Base-by-base conservation (phyloP, 2,113 vertebrate species). In the Erythrolamprus reginae region DNA sequence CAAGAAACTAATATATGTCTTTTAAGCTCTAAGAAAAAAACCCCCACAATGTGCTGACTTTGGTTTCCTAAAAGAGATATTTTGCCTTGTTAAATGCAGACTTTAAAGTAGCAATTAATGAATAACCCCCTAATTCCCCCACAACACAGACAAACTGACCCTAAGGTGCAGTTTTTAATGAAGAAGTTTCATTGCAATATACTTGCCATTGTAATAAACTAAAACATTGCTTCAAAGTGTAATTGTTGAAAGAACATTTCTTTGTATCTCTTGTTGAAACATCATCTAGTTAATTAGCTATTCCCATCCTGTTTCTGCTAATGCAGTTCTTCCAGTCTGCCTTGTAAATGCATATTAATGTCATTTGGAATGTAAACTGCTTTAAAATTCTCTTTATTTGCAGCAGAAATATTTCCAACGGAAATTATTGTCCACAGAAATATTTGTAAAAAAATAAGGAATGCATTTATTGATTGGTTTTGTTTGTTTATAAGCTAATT, bases 311-410 rank as follows among this genome's bases (percentile, higher is more conserved):
- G 26, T 90, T 84, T 88, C 38, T 84, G 38, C 53, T 61, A 82
- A 61, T 45, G 55, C 85, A 50, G 55, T 83, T 52, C 89, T 90
- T 83, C 52, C 77, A 48, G 47, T 38, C 19, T 84, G 85, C 61
- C 88, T 53, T 38, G 19, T 53, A 28, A 86, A 82, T 45, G 45
- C 47, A 50, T 50, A 88, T 85, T 38, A 84, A 84, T 88, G 45
- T 28, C n/a, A 83, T 84, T 87, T 19, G 52, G 38, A 48, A n/a
- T 65, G 19, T 82, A 86, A 65, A 88, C 12, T 50, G 88, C 70
- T 87, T 92, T 87, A 93, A 94, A 94, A 93, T 0, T 42, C 93
- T 87, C 93, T 93, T 92, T 85, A 91, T 0, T 89, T 94, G 90
- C 89, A 93, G 48, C 70, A 93, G 84, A 91, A 85, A 92, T 93